phyloP scores from a whole-genome alignment of 2,888 invertebrate genomes.

The Dioctria linearis region DNA sequence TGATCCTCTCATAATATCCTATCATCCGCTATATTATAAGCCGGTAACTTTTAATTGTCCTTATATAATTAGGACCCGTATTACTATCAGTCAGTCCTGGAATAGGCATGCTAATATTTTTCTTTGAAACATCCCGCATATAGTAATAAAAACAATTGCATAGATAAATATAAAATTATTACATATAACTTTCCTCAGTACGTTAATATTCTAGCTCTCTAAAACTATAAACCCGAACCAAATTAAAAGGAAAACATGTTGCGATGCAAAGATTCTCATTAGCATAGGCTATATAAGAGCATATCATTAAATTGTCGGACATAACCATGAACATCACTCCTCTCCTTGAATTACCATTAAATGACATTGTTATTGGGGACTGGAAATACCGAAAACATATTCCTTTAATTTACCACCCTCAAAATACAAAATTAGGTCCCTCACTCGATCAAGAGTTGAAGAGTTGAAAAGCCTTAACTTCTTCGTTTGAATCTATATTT shows the following conservation, averaged over 20 bases:
- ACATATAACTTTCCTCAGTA: constrained; percentile 1
- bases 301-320: background rate
- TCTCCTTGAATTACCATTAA: background rate
- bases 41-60: too few species aligned
- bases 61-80: too few species aligned
- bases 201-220: too few species aligned
- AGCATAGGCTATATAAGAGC: background rate
- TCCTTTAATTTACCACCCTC: background rate
- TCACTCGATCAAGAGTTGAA: constrained; percentile 70
- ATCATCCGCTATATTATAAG: too few species aligned
- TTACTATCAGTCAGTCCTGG: too few species aligned
- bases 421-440: constrained; percentile 3
- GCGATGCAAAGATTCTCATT: background rate
- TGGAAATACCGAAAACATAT: background rate
- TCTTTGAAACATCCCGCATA: too few species aligned
- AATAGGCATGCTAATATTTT: too few species aligned
- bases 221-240: background rate
- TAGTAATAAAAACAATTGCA: too few species aligned
- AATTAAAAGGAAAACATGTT: background rate
- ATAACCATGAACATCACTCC: background rate
- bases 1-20: too few species aligned
- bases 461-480: constrained; percentile 62
- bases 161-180: constrained; percentile 9
- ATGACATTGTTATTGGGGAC: background rate
- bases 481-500: constrained; percentile 34